Evolutionary conservation across 2,113 vertebrate genomes (phyloP), one percentile per base, ranked within the genome.

Genomic region (Psammodynastes pulverulentus): DNA sequence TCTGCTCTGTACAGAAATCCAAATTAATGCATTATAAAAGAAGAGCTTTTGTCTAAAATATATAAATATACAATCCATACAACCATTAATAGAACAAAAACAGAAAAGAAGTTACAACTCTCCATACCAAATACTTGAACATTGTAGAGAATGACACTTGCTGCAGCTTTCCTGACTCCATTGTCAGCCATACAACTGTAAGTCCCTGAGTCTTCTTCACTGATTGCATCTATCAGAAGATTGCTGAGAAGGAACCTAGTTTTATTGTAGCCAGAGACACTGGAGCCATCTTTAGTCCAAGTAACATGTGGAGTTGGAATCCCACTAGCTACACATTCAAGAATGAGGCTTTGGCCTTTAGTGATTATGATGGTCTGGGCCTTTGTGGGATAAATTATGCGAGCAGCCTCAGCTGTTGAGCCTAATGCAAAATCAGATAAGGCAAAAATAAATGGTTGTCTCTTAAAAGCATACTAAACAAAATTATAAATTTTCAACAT

Each of bases 311-410:
- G 99, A 0, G 98, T 98, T 1, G 99, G 99, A 95, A 98, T 99
- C 87, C 99, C 99, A 0, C 99, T 98, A 94, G 99, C 99, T 95
- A 99, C 99, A 0, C 99, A 99, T 97, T 99, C 99, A 92, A 99
- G 95, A 34, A 99, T 99, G 94, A 99, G 97, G 91, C 98, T 98
- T 96, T 99, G 99, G 86, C 99, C 99, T 96, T 98, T 99, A 91
- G 98, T 99, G 94, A 99, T 99, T 46, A 99, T 99, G 97, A 99
- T 99, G 94, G 98, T 98, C 89, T 99, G 98, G 29, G 98, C 97
- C n/a, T 98, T 98, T 0, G 98, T 98, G 0, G 99, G 99, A 95
- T 99, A 99, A 94, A 99, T 98, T 95, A 99, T 99, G 26, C 98
- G 98, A 9, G 98, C 99, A 1, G 98, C 99, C 93, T 99, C 99